phyloP scores from a whole-genome alignment of 2,797 vertebrate species.

The Macropodus opercularis region DNA sequence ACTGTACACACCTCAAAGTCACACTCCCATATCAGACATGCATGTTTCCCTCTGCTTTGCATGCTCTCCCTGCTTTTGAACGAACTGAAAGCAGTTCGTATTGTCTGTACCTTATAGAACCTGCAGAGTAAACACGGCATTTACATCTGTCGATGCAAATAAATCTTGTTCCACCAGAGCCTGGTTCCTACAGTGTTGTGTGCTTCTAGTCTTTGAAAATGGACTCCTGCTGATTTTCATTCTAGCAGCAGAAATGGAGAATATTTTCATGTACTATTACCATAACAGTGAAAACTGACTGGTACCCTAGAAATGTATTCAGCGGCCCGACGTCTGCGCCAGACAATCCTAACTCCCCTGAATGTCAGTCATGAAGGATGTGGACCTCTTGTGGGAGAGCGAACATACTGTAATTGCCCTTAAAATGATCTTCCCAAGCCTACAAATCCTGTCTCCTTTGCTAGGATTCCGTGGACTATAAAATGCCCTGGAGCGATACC shows the following conservation, averaged over 20 bases:
- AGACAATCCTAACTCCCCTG: conserved; percentile 7
- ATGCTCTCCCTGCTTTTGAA: conserved; percentile 15
- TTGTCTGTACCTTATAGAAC: background rate
- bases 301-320: conserved; percentile 17
- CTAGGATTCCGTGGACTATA: conserved; percentile 30
- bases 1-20: conserved; percentile 3
- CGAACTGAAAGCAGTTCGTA: conserved; percentile 14
- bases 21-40: conserved; percentile 8
- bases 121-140: background rate
- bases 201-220: conserved; percentile 26
- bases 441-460: conserved; percentile 29
- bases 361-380: conserved; percentile 30
- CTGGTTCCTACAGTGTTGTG: conserved; percentile 2
- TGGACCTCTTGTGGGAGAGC: conserved; percentile 8
- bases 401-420: conserved; percentile 20
- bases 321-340: conserved; percentile 2
- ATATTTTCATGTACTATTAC: conserved; percentile 18
- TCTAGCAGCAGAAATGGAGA: conserved; percentile 15
- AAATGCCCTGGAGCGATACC: background rate
- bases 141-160: background rate
- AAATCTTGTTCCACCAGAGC: no score
- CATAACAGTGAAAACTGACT: conserved; percentile 20
- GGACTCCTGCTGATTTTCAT: conserved; percentile 25
- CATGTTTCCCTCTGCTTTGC: conserved; percentile 10
- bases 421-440: conserved; percentile 8